phyloP scores from a whole-genome alignment of 1,140 invertebrate genomes.

The Drosophila bipectinata region DNA sequence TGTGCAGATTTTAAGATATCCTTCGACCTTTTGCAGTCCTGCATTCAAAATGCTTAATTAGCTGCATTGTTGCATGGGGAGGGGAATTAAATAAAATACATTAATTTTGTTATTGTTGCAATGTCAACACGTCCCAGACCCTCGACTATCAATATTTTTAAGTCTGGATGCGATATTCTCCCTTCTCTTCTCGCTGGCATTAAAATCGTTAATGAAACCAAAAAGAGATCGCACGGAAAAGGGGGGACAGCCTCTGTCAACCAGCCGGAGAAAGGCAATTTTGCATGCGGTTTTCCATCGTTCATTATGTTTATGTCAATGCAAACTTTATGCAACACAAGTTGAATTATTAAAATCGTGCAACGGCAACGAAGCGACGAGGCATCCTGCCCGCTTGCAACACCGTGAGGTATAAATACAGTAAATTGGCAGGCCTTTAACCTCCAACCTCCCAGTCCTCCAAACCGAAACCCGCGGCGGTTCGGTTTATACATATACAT shows the following conservation, averaged over 20 bases:
- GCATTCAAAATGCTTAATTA: constrained; percentile 78
- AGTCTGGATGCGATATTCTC: constrained; percentile 13
- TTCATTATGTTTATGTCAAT: constrained; percentile 53
- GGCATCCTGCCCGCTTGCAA: not conserved
- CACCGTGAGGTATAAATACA: constrained; percentile 55
- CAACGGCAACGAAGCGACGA: constrained; percentile 24
- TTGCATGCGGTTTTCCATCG: constrained; percentile 47
- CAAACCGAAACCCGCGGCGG: not conserved
- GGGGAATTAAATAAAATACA: constrained; percentile 61
- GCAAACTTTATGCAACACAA: constrained; percentile 59
- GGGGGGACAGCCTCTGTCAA: not conserved
- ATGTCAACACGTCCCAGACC: constrained; percentile 33
- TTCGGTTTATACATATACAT: constrained; percentile 22
- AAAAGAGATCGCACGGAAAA: not conserved
- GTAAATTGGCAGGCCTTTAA: constrained; percentile 67
- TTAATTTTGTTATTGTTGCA: constrained; percentile 65
- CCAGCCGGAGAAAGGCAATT: constrained; percentile 37
- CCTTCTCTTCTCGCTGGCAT: constrained; percentile 38
- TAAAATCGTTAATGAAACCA: constrained; percentile 50
- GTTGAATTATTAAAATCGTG: constrained; percentile 72
- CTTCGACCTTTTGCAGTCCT: constrained; percentile 27
- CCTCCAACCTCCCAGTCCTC: constrained; percentile 11
- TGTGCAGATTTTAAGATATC: constrained; percentile 15
- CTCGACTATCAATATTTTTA: constrained; percentile 59
- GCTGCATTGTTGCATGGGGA: constrained; percentile 61